Evolutionary conservation across 2,888 invertebrate genomes (phyloP).

Genomic region (Hylaea fasciaria): DNA sequence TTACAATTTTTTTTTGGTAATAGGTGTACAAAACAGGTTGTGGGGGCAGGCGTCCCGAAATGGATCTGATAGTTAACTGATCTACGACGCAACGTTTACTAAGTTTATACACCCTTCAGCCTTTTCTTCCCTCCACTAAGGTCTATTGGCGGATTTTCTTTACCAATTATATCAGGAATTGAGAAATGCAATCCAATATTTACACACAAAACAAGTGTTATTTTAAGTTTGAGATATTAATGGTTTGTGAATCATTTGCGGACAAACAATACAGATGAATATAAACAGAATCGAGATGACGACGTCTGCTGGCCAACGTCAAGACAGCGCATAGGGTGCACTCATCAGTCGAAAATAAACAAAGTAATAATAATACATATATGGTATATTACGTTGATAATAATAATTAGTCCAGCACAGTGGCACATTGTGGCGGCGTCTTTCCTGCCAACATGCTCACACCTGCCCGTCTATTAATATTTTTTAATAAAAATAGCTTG

Average conservation of each 20-base stretch:
- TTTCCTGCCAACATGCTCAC: conserved; percentile 74
- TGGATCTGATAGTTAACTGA: no score
- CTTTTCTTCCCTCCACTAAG: no score
- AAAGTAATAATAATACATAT: conserved; percentile 49
- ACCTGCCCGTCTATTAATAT: conserved; percentile 83
- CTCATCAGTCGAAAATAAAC: conserved; percentile 63
- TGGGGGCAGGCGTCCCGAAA: no score
- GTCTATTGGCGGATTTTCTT: no score
- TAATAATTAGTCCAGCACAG: conserved; percentile 75
- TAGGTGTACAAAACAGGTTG: no score
- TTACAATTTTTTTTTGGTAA: no score
- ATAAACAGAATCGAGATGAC: conserved; percentile 6
- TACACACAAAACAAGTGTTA: no score
- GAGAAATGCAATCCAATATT: no score
- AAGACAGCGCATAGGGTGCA: conserved; percentile 5
- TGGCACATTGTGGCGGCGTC: conserved; percentile 65
- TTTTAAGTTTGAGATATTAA: no score
- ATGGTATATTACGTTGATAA: conserved; percentile 61
- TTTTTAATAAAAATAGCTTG: conserved; percentile 72
- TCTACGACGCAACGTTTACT: no score
- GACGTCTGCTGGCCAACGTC: not conserved
- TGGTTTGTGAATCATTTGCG: conserved; percentile 5
- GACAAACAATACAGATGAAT: conserved; percentile 11
- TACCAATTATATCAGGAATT: no score
- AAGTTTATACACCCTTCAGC: no score